Evolutionary conservation across 2,888 invertebrate genomes (phyloP), one percentile per base, ranked within the genome.

Genomic region (Leptogaster cylindrica): DNA sequence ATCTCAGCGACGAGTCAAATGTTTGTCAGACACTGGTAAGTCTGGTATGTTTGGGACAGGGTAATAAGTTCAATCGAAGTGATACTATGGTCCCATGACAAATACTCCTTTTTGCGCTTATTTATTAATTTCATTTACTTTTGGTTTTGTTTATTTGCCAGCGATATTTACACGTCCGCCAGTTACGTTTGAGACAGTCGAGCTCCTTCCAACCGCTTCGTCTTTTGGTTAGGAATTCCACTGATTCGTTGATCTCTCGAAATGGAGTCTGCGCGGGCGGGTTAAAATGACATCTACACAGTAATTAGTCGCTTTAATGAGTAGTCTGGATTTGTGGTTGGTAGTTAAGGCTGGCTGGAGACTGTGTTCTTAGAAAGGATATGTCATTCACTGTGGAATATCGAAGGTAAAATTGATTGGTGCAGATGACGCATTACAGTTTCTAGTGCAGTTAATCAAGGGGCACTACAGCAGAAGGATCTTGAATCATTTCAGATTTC

Each of bases 251-350:
- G 61, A 27, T 61, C 44, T 61, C 61, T 44, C 5, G 61, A 16
- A 61, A 44, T 18, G 41, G 44, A 65, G 50, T 36, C 25, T 65
- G 65, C 48, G 65, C 65, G 50, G 65, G 65, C 65, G 65, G 65
- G 33, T 51, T 64, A 50, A 65, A 65, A 65, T 65, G 65, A 65
- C 65, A 65, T 65, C 48, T 65, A 65, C 65, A 65, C 50, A 65
- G 65, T 65, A 65, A 65, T 65, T 65, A 65, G 65, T 51, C 50
- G 65, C 50, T 39, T 50, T 65, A 51, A 65, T 65, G 65, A 65
- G 65, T 39, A 50, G 48, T 64, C 50, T 48, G 46, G 61, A 44
- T 44, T 28, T 44, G 27, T 44, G 44, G 44, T 14, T 58, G 58
- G 41, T 58, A 58, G 39, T 61, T 16, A 25, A 31, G 61, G 14